Evolutionary conservation across 1,140 invertebrate species (phyloP).

Genomic region (Ectropis grisescens): DNA sequence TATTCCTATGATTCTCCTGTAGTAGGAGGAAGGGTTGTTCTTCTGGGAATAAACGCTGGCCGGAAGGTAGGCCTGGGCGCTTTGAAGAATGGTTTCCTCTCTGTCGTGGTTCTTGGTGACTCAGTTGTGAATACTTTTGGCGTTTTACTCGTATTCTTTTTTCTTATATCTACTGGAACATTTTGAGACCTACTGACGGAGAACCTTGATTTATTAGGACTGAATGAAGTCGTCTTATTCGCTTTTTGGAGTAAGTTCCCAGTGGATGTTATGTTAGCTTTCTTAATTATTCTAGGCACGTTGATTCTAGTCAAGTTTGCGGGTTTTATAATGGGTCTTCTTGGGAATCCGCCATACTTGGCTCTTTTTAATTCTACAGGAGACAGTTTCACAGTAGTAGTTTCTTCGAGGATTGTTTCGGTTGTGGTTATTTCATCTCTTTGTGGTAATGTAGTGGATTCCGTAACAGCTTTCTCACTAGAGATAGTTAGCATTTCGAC

Average conservation of each 20-base stretch:
- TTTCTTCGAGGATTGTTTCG: slow-evolving; percentile 35
- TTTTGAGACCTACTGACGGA: slow-evolving; percentile 48
- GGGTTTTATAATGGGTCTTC: slow-evolving; percentile 40
- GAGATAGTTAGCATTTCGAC: slow-evolving; percentile 30
- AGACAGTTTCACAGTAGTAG: slow-evolving; percentile 35
- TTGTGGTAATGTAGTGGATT: slow-evolving; percentile 11
- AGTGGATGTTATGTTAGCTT: slow-evolving; percentile 28
- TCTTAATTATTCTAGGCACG: slow-evolving; percentile 21
- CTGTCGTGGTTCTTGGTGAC: slow-evolving; percentile 39
- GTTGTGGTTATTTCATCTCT: slow-evolving; percentile 29
- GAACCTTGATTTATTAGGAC: slow-evolving; percentile 42
- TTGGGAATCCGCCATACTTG: slow-evolving; percentile 46
- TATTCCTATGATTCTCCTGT: slow-evolving; percentile 22
- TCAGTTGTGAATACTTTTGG: slow-evolving; percentile 39
- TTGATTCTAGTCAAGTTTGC: slow-evolving; percentile 36
- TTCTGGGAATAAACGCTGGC: slow-evolving; percentile 49
- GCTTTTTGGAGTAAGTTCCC: slow-evolving; percentile 33
- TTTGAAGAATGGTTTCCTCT: slow-evolving; percentile 47
- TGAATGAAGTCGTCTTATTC: slow-evolving; percentile 51
- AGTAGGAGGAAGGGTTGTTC: slow-evolving; percentile 29
- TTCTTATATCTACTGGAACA: slow-evolving; percentile 50
- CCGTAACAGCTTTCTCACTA: slow-evolving; percentile 14
- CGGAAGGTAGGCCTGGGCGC: slow-evolving; percentile 45
- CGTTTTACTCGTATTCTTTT: slow-evolving; percentile 17
- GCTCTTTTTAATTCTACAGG: slow-evolving; percentile 45